phyloP scores from a whole-genome alignment of 2,888 invertebrate genomes.

The Nomada lathburiana region DNA sequence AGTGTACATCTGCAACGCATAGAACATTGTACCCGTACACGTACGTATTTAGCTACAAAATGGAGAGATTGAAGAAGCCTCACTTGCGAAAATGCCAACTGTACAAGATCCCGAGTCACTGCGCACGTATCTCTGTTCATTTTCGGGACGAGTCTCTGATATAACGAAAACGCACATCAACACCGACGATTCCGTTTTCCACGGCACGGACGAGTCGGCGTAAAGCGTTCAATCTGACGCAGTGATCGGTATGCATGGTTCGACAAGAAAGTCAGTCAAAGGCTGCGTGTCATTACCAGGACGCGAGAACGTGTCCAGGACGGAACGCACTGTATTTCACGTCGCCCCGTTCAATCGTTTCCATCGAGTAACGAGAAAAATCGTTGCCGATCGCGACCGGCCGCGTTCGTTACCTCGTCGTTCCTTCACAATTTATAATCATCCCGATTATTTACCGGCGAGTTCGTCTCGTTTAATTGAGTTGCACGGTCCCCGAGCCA shows the following conservation, averaged over 20 bases:
- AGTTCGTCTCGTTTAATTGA: slow-evolving; percentile 70
- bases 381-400: slow-evolving; percentile 26
- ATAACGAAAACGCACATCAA: background rate
- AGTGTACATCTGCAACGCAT: too few species aligned
- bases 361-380: slow-evolving; percentile 64
- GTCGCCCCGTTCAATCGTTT: slow-evolving; percentile 48
- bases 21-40: too few species aligned
- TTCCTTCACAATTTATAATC: slow-evolving; percentile 71
- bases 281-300: slow-evolving; percentile 38
- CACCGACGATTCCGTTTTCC: background rate
- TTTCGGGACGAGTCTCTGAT: background rate
- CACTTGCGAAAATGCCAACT: too few species aligned
- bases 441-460: slow-evolving; percentile 66
- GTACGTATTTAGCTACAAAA: too few species aligned
- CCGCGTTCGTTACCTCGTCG: slow-evolving; percentile 54
- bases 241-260: slow-evolving; percentile 27
- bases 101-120: background rate
- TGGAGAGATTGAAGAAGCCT: too few species aligned
- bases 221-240: slow-evolving; percentile 27
- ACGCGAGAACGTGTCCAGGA: slow-evolving; percentile 48
- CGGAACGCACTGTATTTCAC: slow-evolving; percentile 56
- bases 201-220: background rate
- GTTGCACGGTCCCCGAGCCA: slow-evolving; percentile 45
- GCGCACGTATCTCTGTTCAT: background rate
- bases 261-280: slow-evolving; percentile 51